Percentiles rank a stretch among this genome's conserved stretches.
These are phyloP conservation scores for Rhinoptilus africanus DNA, from an alignment of 2,113 vertebrate species.

Conservation along the genomic window DNA sequence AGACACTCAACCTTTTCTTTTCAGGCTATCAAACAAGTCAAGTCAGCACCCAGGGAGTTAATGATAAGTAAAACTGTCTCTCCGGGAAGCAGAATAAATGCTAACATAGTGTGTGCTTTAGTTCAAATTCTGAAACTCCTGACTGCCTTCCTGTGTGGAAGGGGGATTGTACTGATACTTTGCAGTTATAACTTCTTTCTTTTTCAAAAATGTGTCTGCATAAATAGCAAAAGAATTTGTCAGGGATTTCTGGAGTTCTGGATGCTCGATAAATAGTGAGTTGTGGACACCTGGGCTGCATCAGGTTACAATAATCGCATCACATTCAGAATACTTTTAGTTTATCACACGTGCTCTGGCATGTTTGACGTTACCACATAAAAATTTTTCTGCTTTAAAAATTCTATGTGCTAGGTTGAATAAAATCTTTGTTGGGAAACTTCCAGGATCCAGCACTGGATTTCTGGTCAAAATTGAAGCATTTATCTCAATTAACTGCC, in stretches of 20 bases:
- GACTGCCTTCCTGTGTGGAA: neutral
- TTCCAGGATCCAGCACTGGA: neutral
- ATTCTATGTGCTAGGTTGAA: neutral
- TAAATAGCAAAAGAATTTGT: neutral
- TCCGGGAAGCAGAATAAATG: neutral
- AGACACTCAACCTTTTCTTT: neutral
- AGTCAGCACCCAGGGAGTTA: neutral
- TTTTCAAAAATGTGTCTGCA: neutral
- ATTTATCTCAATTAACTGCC: neutral
- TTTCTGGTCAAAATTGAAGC: neutral
- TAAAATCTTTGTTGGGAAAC: neutral
- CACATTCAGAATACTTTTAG: neutral
- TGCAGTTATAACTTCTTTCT: neutral
- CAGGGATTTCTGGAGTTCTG: neutral
- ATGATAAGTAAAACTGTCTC: neutral
- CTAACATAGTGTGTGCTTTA: neutral
- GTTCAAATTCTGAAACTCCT: neutral
- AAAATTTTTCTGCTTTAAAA: neutral
- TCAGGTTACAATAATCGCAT: neutral
- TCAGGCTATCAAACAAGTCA: neutral
- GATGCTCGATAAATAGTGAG: neutral
- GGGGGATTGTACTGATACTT: neutral
- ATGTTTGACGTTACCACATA: neutral
- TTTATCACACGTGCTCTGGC: neutral
- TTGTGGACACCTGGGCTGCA: neutral